Percentiles rank a stretch among this genome's conserved stretches.
These are phyloP conservation scores for Dendrolimus houi DNA, from an alignment of 2,888 invertebrate species.

Conservation along the genomic window DNA sequence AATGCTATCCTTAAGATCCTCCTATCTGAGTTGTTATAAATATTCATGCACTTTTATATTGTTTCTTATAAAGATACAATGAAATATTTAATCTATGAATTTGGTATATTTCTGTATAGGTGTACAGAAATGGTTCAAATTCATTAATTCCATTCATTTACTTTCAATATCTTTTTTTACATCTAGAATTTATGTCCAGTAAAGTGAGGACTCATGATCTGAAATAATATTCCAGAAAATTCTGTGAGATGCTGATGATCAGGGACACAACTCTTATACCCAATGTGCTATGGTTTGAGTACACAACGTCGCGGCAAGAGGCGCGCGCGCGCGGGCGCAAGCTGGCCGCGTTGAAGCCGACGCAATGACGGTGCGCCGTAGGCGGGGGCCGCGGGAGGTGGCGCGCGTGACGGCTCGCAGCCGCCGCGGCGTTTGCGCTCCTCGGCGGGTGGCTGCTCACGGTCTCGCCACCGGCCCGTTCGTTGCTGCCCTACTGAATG, in stretches of 20 bases:
- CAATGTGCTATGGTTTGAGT: slow-evolving; percentile 95
- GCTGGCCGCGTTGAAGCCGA: slow-evolving; percentile 85
- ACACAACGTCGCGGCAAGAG: slow-evolving; percentile 90
- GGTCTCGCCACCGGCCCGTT: slow-evolving; percentile 29
- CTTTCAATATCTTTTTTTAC: too few relatives aligned
- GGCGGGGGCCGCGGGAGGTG: slow-evolving; percentile 34
- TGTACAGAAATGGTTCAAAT: too few relatives aligned
- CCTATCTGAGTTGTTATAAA: too few relatives aligned
- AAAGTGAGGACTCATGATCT: not conserved
- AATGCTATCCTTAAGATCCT: too few relatives aligned
- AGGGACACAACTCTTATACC: slow-evolving; percentile 94
- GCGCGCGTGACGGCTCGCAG: slow-evolving; percentile 69
- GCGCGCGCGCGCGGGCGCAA: slow-evolving; percentile 87
- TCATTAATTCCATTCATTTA: too few relatives aligned
- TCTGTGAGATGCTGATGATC: slow-evolving; percentile 89
- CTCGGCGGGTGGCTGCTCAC: slow-evolving; percentile 47
- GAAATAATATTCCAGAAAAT: slow-evolving; percentile 77
- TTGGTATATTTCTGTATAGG: too few relatives aligned
- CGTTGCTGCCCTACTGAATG: slow-evolving; percentile 24
- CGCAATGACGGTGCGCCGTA: slow-evolving; percentile 85
- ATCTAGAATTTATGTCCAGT: too few relatives aligned
- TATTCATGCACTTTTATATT: too few relatives aligned
- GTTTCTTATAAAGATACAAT: too few relatives aligned
- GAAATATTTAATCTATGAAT: too few relatives aligned
- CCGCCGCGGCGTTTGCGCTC: slow-evolving; percentile 50